Conservation (phyloP, 2,113 vertebrate genomes). For the Percopsis transmontana region DNA sequence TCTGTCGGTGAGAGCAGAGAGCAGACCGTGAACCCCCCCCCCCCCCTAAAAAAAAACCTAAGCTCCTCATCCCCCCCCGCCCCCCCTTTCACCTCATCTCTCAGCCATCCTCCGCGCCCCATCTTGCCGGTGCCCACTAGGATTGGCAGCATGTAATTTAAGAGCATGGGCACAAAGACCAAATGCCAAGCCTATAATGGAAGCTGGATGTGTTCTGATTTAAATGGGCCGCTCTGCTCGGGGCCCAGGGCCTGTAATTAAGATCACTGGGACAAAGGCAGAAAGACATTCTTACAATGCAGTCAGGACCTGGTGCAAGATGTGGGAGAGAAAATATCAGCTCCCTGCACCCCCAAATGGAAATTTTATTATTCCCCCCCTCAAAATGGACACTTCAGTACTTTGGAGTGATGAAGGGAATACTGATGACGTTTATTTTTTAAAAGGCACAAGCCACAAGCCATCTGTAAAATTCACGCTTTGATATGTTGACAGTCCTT, state of each 20-base stretch:
- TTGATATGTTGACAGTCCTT: not conserved
- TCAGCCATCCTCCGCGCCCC: slow-evolving; percentile 68
- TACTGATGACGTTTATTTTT: not conserved
- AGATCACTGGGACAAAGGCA: slow-evolving; percentile 79
- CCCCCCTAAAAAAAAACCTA: not conserved
- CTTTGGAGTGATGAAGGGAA: slow-evolving; percentile 8
- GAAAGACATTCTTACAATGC: slow-evolving; percentile 75
- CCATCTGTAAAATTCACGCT: not conserved
- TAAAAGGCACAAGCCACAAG: too few species aligned
- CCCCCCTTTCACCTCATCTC: slow-evolving; percentile 67
- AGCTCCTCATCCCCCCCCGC: slow-evolving; percentile 35
- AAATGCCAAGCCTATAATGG: slow-evolving; percentile 83
- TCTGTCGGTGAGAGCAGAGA: slow-evolving; percentile 49
- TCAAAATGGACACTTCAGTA: slow-evolving; percentile 50
- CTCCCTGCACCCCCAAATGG: slow-evolving; percentile 58
- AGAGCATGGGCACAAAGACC: slow-evolving; percentile 82
- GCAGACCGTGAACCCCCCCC: slow-evolving; percentile 34
- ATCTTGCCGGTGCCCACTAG: slow-evolving; percentile 75
- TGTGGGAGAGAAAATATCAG: slow-evolving; percentile 62
- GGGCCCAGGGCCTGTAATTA: slow-evolving; percentile 80
- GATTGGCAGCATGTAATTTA: slow-evolving; percentile 85
- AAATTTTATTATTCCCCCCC: slow-evolving; percentile 17
- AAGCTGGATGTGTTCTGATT: slow-evolving; percentile 76
- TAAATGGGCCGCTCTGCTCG: slow-evolving; percentile 76
- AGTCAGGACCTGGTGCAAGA: slow-evolving; percentile 71